Conservation (phyloP, 2,888 invertebrate genomes). For the Eilema depressum region DNA sequence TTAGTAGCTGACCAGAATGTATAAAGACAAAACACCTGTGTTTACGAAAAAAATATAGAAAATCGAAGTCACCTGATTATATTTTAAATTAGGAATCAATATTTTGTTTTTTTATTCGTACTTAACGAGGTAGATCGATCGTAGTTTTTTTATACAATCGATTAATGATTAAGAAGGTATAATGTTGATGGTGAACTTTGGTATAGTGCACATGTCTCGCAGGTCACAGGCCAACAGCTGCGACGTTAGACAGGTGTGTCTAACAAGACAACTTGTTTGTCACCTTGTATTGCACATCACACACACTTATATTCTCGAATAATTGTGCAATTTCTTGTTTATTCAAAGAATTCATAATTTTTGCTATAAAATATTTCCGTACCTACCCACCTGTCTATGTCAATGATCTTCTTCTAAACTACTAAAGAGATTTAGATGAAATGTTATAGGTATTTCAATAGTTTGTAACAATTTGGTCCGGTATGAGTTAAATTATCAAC, state of each 20-base stretch:
- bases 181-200: conserved; percentile 52
- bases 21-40: neutral
- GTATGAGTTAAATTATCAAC: neutral
- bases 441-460: neutral
- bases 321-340: conserved; percentile 1
- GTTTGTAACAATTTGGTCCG: neutral
- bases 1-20: neutral
- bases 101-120: conserved; percentile 24
- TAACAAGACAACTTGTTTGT: conserved; percentile 63
- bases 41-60: neutral
- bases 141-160: conserved; percentile 39
- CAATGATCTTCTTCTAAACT: neutral
- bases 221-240: conserved; percentile 69
- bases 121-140: conserved; percentile 54
- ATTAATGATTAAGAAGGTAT: conserved; percentile 55
- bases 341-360: neutral
- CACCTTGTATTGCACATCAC: conserved; percentile 21
- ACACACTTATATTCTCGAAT: neutral
- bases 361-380: neutral
- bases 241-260: conserved; percentile 80
- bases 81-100: conserved; percentile 36
- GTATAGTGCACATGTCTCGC: conserved; percentile 56
- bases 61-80: conserved; percentile 1
- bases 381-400: neutral
- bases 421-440: neutral